phyloP scores from a whole-genome alignment of 1,140 invertebrate genomes.

The Cataglyphis hispanica region DNA sequence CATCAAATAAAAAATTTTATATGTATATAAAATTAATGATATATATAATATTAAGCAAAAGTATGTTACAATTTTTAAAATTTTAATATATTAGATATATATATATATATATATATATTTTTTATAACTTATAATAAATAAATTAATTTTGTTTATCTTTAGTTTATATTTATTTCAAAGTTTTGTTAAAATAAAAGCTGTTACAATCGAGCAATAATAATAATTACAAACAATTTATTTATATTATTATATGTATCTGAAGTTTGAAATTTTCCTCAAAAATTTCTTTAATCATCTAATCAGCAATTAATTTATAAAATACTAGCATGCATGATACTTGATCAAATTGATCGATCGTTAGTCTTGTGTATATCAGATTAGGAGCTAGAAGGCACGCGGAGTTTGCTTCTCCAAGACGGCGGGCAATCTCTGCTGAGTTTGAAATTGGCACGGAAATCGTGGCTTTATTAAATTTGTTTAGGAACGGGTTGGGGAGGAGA shows the following conservation, averaged over 20 bases:
- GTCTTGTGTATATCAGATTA: constrained; percentile 63
- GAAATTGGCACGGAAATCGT: constrained; percentile 84
- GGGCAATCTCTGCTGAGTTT: constrained; percentile 71
- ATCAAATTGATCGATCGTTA: constrained; percentile 46
- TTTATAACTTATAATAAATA: too few species aligned
- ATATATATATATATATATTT: too few species aligned
- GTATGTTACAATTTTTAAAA: too few species aligned
- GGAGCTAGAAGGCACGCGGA: constrained; percentile 21
- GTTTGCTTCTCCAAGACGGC: constrained; percentile 58
- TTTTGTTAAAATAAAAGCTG: too few species aligned
- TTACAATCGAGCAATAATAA: too few species aligned
- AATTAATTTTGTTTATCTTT: too few species aligned
- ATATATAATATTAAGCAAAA: background rate
- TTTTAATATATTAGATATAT: too few species aligned
- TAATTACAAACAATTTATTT: too few species aligned
- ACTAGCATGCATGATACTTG: background rate
- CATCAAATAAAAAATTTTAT: background rate
- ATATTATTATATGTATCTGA: background rate
- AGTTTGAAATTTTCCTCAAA: background rate
- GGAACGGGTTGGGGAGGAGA: constrained; percentile 66
- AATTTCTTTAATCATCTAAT: background rate
- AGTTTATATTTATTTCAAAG: too few species aligned
- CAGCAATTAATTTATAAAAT: constrained; percentile 37
- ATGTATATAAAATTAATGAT: background rate
- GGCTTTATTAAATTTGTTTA: constrained; percentile 86